Base-by-base conservation (phyloP, 2,113 vertebrate species). In the Callorhinus ursinus region DNA sequence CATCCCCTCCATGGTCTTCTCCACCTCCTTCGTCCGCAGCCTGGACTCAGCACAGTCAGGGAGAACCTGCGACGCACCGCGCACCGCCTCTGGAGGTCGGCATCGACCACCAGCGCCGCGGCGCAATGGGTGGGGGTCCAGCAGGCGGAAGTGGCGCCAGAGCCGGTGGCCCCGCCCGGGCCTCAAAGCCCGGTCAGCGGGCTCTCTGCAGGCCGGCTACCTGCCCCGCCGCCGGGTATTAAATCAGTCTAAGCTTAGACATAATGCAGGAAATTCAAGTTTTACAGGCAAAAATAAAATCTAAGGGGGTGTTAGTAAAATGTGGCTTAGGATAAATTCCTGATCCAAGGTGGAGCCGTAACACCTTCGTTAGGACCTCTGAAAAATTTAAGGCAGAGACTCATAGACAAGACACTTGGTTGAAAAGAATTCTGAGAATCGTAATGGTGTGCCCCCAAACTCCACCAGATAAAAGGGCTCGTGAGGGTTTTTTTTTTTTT, bases 1-100 rank as follows among this genome's bases (percentile, higher is more conserved):
- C 96, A 96, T 85, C 24, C 96, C 96, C 31, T 98, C 98, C 0
- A 76, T 28, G 61, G 94, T 61, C 26, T 90, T 90, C 9, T 98
- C 98, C 80, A 93, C 53, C 51, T 94, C 97, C 33, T 91, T 42
- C 49, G 83, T 96, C 24, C 98, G 97, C 39, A 49, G 55, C 31
- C 59, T 57, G 15, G 74, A 12, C 15, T 51, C 10, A 4, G 42
- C 42, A 31, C 16, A 49, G 33, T 31, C 88, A 1, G 4, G 11
- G n/a, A 31, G 33, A 53, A 55, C 26, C 65, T 0, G 9, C 0
- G 39, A 63, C 4, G 5, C 81, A 15, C 1, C 4, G 24, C 51
- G 26, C 46, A 1, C 19, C 4, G 9, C 13, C 2, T 36, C 42
- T 2, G 7, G 21, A 2, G 5, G 9, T 26, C 3, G 4, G 19